These are phyloP conservation scores for Oreohelix idahoensis DNA, from an alignment of 1,140 invertebrate genomes.

Conservation along the genomic window DNA sequence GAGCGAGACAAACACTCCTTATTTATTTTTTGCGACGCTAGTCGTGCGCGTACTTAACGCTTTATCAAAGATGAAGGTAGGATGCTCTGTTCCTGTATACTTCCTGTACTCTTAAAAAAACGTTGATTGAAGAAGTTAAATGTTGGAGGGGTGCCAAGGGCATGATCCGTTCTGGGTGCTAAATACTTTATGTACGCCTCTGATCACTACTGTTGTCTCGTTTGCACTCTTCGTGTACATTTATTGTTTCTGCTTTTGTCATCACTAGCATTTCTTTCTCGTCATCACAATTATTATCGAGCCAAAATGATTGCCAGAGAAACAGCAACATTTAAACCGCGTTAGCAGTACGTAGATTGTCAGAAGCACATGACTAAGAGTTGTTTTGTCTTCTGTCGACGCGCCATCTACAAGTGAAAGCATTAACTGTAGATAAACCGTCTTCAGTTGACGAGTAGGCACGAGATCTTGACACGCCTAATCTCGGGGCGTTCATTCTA, in stretches of 20 bases:
- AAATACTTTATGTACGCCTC: too few relatives aligned
- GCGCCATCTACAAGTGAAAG: not conserved
- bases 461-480: constrained; percentile 7
- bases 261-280: too few relatives aligned
- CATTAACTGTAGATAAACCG: not conserved
- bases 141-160: too few relatives aligned
- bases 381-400: not conserved
- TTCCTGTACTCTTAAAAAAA: not conserved
- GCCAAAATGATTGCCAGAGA: too few relatives aligned
- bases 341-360: too few relatives aligned
- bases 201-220: too few relatives aligned
- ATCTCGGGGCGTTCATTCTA: not conserved
- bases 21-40: constrained; percentile 6
- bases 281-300: too few relatives aligned
- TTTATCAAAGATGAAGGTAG: not conserved
- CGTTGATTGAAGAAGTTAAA: not conserved
- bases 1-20: not conserved
- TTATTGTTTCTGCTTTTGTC: too few relatives aligned
- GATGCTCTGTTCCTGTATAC: not conserved
- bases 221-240: too few relatives aligned
- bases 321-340: too few relatives aligned
- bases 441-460: not conserved
- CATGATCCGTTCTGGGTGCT: too few relatives aligned
- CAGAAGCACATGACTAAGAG: too few relatives aligned
- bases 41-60: not conserved